Evolutionary conservation across 2,113 vertebrate species (phyloP), one percentile per base, ranked within the genome.

Genomic region (Origma solitaria): DNA sequence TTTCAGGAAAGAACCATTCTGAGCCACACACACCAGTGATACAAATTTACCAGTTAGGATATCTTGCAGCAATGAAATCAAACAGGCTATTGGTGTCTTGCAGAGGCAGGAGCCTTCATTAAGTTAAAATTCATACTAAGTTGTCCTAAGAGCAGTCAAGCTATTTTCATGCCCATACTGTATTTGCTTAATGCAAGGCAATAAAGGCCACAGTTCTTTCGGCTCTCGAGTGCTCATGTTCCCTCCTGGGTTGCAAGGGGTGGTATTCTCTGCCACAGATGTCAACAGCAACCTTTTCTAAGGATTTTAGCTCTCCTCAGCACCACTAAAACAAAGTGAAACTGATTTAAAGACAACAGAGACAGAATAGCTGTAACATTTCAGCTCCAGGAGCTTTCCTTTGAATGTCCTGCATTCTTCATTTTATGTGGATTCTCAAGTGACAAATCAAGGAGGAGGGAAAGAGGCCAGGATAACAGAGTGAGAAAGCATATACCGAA

Each of bases 401-500:
- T 72, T 82, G 81, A 82, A 75, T 57, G 53, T 53, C 78, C 44
- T 82, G 53, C 49, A 65, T 95, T 89, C 81, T 95, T 89, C n/a
- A 35, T 84, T 95, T 89, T 72, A 89, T 82, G 57, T 50, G 61
- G 72, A 84, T 84, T 89, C 95, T 95, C 91, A 94, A 96, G 83
- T 71, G 86, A 61, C 79, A 94, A 94, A 94, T 71, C 72, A 94
- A 92, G 35, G 28, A 86, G 47, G 7, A 79, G 17, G 60, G 25
- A 92, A 86, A 40, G 80, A 49, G 19, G 83, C 94, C 92, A 91
- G 91, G 47, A 64, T 56, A 86, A 86, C 22, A 60, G 47, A 81
- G 49, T 44, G 40, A 81, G 91, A 92, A 94, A 79, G n/a, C 49
- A 45, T 47, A 54, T 8, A 82, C 37, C 40, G 23, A 75, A 92